phyloP scores from a whole-genome alignment of 2,113 vertebrate species.

The Rhegmatorhina hoffmannsi region DNA sequence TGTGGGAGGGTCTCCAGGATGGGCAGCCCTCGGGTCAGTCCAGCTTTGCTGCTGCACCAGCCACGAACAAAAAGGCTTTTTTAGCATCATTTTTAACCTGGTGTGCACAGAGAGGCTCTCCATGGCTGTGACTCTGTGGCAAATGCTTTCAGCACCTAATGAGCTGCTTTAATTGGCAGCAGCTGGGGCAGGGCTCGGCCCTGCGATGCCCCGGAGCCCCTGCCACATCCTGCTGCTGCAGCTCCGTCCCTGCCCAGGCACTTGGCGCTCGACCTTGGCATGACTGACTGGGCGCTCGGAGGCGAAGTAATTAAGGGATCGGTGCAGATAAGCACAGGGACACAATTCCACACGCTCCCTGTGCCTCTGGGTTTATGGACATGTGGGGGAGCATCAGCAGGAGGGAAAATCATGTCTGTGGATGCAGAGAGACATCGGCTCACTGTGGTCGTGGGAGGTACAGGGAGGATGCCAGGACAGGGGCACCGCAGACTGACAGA shows the following conservation, averaged over 20 bases:
- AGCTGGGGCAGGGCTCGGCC: background rate
- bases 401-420: rapidly evolving
- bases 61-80: rapidly evolving
- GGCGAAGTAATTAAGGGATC: background rate
- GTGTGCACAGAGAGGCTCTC: rapidly evolving
- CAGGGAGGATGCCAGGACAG: background rate
- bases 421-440: rapidly evolving
- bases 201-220: rapidly evolving
- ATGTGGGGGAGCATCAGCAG: background rate
- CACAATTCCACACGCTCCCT: rapidly evolving
- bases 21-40: background rate
- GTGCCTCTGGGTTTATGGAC: background rate
- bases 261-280: background rate
- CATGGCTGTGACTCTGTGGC: rapidly evolving
- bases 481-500: rapidly evolving
- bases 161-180: background rate
- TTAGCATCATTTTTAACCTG: background rate
- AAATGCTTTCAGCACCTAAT: rapidly evolving
- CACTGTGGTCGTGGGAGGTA: rapidly evolving
- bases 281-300: background rate
- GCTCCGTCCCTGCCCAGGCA: background rate
- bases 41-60: background rate
- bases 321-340: rapidly evolving
- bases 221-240: background rate
- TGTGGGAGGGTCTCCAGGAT: background rate